Base-by-base conservation (phyloP, 2,113 vertebrate species). In the Gorilla gorilla region DNA sequence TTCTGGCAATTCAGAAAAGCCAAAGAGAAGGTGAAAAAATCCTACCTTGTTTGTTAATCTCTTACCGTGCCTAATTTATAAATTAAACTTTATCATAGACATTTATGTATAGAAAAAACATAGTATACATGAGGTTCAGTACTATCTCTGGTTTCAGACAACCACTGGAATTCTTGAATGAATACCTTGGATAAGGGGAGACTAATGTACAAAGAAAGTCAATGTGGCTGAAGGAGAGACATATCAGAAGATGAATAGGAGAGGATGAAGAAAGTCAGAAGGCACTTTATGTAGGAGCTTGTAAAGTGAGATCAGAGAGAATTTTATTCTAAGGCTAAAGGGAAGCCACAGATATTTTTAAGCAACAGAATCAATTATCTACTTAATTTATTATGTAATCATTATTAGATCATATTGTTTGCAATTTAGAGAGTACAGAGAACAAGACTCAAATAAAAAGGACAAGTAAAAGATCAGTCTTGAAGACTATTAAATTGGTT, bases 241-340 rank as follows among this genome's bases (percentile, higher is more conserved):
- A 5, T n/a, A 17, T 0, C 50, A 32, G 12, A 9, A 59, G 22
- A 76, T 5, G 6, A 64, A 48, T 0, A 64, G 6, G 4, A 38
- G 35, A 59, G 17, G 55, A 30, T 5, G 4, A 5, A 18, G 16
- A n/a, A 23, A 87, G 45, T 48, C 25, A 70, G 27, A 73, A 73
- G 38, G 32, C 13, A 48, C 1, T 32, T 40, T 4, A 66, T 8
- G 11, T 25, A 86, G 4, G 2, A 73, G 22, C 8, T 57, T 16
- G 6, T 35, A 50, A 64, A 52, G 5, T 38, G 8, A 30, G 3
- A n/a, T 85, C 52, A 79, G 32, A 90, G 1, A 16, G 6, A 61
- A 23, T 45, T 79, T 90, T 64, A 90, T 73, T 64, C 30, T 61
- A 84, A 68, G 9, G 30, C 17, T 90, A 66, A 10, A 27, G 25